phyloP scores from a whole-genome alignment of 2,797 vertebrate species.

The Enteromius afrohamiltoni region DNA sequence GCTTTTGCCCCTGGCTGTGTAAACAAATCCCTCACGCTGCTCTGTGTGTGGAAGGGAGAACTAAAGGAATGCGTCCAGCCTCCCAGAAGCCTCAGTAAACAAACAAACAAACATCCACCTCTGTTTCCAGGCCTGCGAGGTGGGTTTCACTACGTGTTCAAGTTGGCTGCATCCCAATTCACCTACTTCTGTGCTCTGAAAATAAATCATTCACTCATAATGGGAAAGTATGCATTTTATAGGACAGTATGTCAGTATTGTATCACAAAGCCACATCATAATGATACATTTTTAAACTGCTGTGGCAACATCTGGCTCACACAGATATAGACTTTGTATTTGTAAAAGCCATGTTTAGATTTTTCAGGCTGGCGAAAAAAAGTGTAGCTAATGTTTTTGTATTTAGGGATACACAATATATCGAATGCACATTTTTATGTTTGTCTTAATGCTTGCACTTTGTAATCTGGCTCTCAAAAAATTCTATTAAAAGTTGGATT shows the following conservation, averaged over 20 bases:
- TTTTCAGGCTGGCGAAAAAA: background rate
- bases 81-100: slow-evolving; percentile 16
- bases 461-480: background rate
- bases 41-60: slow-evolving; percentile 24
- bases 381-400: background rate
- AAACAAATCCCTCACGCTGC: slow-evolving; percentile 38
- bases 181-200: background rate
- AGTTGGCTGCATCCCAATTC: slow-evolving; percentile 15
- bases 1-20: slow-evolving; percentile 35
- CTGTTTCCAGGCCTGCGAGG: background rate
- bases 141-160: background rate
- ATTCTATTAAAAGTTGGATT: background rate
- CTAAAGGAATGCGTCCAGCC: slow-evolving; percentile 1
- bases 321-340: background rate
- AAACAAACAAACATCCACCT: slow-evolving; percentile 38
- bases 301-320: background rate
- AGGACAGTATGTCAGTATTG: background rate
- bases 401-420: background rate
- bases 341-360: background rate
- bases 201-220: background rate
- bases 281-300: background rate
- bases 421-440: background rate
- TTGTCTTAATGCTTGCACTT: background rate
- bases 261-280: background rate
- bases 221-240: background rate